phyloP scores from a whole-genome alignment of 2,797 vertebrate genomes.

The Sciaenops ocellatus region DNA sequence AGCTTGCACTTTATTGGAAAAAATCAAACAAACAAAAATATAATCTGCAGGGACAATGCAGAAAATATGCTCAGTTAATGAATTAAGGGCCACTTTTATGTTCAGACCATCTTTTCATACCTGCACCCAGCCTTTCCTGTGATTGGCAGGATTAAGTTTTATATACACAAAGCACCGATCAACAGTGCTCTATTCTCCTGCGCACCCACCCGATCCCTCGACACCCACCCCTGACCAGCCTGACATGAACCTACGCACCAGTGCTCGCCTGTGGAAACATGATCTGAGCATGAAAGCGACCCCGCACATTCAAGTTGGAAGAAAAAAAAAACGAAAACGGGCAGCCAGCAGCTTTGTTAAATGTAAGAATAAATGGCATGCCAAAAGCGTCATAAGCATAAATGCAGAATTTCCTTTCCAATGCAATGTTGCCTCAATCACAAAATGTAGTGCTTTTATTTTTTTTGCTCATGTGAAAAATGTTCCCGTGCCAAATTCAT shows the following conservation, averaged over 20 bases:
- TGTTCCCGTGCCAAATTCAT: conserved; percentile 77
- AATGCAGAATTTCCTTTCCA: conserved; percentile 86
- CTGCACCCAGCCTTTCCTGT: conserved; percentile 60
- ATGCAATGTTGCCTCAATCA: conserved; percentile 86
- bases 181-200: conserved; percentile 88
- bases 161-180: conserved; percentile 96
- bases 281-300: conserved; percentile 88
- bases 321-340: conserved; percentile 62
- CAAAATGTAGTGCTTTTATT: conserved; percentile 88
- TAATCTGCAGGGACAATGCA: conserved; percentile 96
- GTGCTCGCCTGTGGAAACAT: conserved; percentile 71
- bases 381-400: conserved; percentile 93
- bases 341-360: conserved; percentile 88
- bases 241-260: background rate
- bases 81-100: conserved; percentile 91
- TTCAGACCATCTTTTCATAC: conserved; percentile 86
- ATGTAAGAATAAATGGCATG: conserved; percentile 93
- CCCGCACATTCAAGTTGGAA: conserved; percentile 91
- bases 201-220: conserved; percentile 50
- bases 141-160: conserved; percentile 82
- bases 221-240: background rate
- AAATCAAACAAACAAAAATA: conserved; percentile 89
- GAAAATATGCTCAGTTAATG: conserved; percentile 92
- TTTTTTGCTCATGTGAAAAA: conserved; percentile 77
- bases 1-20: conserved; percentile 98